phyloP scores from a whole-genome alignment of 2,797 vertebrate species.

The Sphenodon punctatus region DNA sequence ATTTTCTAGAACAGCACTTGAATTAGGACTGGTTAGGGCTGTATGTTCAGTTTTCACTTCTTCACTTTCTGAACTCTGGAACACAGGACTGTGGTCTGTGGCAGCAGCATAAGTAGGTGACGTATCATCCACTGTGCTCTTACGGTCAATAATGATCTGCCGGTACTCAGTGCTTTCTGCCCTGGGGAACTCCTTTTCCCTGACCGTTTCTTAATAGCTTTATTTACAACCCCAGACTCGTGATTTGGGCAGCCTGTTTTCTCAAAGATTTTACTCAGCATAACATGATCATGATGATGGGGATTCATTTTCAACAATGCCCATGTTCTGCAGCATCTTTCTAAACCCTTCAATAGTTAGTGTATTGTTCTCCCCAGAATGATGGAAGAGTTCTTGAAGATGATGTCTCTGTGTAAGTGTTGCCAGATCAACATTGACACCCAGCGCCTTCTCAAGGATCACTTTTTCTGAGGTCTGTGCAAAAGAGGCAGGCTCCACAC shows the following conservation, averaged over 20 bases:
- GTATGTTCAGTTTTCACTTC: constrained; percentile 38
- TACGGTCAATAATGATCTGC: constrained; percentile 53
- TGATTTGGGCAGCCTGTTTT: constrained; percentile 62
- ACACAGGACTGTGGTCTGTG: constrained; percentile 47
- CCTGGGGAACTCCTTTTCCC: constrained; percentile 55
- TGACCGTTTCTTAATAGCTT: constrained; percentile 57
- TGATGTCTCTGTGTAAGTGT: constrained; percentile 79
- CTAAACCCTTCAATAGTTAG: constrained; percentile 87
- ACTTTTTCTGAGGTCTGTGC: constrained; percentile 65
- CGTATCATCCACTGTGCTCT: constrained; percentile 36
- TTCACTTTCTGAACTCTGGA: constrained; percentile 47
- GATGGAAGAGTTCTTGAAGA: constrained; percentile 89
- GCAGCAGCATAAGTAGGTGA: constrained; percentile 28
- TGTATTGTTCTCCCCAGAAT: constrained; percentile 92
- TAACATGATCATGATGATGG: constrained; percentile 50
- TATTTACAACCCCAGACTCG: constrained; percentile 44
- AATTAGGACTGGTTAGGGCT: constrained; percentile 26
- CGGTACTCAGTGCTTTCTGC: constrained; percentile 36
- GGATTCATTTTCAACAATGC: no score
- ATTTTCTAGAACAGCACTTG: constrained; percentile 38
- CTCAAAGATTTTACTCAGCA: constrained; percentile 48
- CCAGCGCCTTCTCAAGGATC: constrained; percentile 65
- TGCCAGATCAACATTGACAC: constrained; percentile 78
- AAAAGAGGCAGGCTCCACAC: constrained; percentile 58
- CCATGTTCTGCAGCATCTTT: constrained; percentile 79